Evolutionary conservation across 2,888 invertebrate species (phyloP), one percentile per base, ranked within the genome.

Genomic region (Pasiphila rectangulata): DNA sequence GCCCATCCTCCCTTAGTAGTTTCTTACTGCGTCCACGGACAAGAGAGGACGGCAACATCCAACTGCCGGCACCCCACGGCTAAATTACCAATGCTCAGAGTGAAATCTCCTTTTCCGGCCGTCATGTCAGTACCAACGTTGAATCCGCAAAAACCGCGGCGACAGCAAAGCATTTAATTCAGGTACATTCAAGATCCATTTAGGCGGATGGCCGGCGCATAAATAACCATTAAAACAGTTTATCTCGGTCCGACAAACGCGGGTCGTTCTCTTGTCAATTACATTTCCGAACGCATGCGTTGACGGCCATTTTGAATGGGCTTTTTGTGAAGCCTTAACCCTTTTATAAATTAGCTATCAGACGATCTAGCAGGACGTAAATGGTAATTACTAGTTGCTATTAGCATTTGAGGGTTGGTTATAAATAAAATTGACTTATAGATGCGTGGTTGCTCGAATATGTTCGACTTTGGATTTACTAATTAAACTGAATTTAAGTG

Each of bases 251-350:
- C 75, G 79, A 76, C 78, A 77, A 61, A 61, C 59, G 64, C 56
- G 69, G 54, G 64, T 69, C 72, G 77, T 79, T 80, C 78, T 79
- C 70, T 73, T 83, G 84, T 83, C 84, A 83, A 83, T 83, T 83
- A 79, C 72, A 63, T 59, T 59, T 63, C 65, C 59, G 61, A 44
- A 61, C 39, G 48, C 46, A 61, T n/a, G n/a, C 59, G 67, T 64
- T 35, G 35, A 42, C 47, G 24, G 42, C 27, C 38, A 32, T 23
- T 34, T 35, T 48, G 38, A 35, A 43, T 38, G 43, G 39, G 34
- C 34, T 43, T 48, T 48, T 48, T 48, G 41, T 24, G 15, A 6
- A 15, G 21, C 12, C 21, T 32, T n/a, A 41, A 21, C 30, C 48
- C 35, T 38, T 37, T 30, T 37, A 34, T 48, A 49, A 45, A 49